Evolutionary conservation across 1,140 invertebrate species (phyloP).

Genomic region (Teleogryllus occipitalis): DNA sequence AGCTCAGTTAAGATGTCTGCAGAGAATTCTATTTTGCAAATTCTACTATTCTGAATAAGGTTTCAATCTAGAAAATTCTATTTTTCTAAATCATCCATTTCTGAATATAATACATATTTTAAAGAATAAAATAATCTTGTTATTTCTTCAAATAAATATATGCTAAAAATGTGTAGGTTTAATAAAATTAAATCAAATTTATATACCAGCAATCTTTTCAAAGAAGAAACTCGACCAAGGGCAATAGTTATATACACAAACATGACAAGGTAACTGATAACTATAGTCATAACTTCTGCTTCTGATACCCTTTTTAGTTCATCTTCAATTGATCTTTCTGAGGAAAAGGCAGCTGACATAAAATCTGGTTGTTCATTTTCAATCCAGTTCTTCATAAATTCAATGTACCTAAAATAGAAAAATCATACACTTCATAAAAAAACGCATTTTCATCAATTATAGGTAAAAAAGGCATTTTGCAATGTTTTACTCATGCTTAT

Average conservation of each 20-base stretch:
- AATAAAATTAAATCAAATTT: neutral
- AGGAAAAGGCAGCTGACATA: constrained; percentile 65
- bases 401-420: constrained; percentile 50
- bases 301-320: constrained; percentile 73
- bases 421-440: too few relatives aligned
- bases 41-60: too few relatives aligned
- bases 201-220: neutral
- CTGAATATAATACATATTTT: too few relatives aligned
- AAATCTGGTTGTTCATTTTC: constrained; percentile 43
- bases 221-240: constrained; percentile 58
- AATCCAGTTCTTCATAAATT: constrained; percentile 66
- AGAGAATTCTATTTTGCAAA: too few relatives aligned
- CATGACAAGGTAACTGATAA: constrained; percentile 85
- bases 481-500: neutral
- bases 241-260: constrained; percentile 83
- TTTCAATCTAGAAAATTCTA: too few relatives aligned
- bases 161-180: neutral
- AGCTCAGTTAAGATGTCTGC: too few relatives aligned
- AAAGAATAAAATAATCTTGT: too few relatives aligned
- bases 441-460: neutral
- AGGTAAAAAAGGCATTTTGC: neutral
- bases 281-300: constrained; percentile 73
- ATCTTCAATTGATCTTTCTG: constrained; percentile 83
- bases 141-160: neutral
- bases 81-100: too few relatives aligned